Evolutionary conservation across 2,888 invertebrate species (phyloP).

Genomic region (Pheosia tremula): DNA sequence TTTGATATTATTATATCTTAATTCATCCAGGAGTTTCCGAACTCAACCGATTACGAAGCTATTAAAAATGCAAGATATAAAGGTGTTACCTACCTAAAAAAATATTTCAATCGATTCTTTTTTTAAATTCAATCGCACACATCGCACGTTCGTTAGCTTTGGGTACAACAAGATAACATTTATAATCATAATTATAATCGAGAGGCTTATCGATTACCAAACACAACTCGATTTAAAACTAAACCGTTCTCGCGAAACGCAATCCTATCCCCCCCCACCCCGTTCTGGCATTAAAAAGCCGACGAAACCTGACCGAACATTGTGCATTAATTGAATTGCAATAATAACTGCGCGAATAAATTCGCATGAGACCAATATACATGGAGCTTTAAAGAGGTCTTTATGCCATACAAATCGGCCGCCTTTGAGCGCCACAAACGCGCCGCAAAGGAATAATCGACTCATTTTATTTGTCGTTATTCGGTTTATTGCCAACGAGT

Average conservation of each 20-base stretch:
- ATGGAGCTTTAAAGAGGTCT: slow-evolving; percentile 72
- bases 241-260: neutral
- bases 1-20: no score
- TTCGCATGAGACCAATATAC: slow-evolving; percentile 72
- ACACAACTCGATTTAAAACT: neutral
- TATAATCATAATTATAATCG: neutral
- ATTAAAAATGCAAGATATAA: no score
- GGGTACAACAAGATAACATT: no score
- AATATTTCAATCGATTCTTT: no score
- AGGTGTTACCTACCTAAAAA: no score
- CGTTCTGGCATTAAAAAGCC: slow-evolving; percentile 45
- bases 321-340: slow-evolving; percentile 81
- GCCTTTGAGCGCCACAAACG: slow-evolving; percentile 76
- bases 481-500: slow-evolving; percentile 59
- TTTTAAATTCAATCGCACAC: no score
- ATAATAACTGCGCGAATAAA: slow-evolving; percentile 78
- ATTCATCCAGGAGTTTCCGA: no score
- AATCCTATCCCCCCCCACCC: slow-evolving; percentile 11
- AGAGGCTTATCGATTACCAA: neutral
- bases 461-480: slow-evolving; percentile 71
- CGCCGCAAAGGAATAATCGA: slow-evolving; percentile 64
- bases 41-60: no score
- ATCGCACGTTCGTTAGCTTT: no score
- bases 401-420: slow-evolving; percentile 83
- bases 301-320: slow-evolving; percentile 68